Percentiles rank a stretch among this genome's conserved stretches.
These are phyloP conservation scores for Epiperipatus broadwayi DNA, from an alignment of 2,888 invertebrate genomes.

Conservation along the genomic window DNA sequence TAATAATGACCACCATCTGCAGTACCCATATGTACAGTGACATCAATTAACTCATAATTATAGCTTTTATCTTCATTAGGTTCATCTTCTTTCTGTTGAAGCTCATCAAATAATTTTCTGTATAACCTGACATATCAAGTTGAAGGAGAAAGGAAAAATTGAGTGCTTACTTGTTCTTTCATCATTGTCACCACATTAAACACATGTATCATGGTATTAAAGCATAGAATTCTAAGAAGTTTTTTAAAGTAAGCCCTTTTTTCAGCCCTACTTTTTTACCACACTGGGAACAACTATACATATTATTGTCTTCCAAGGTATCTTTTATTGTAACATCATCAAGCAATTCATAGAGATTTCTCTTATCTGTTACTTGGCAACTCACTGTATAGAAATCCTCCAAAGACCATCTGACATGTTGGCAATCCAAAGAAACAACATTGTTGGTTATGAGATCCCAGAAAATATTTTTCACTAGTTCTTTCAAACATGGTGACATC, in stretches of 20 bases:
- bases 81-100: conserved; percentile 27
- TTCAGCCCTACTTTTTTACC: conserved; percentile 30
- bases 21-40: conserved; percentile 92
- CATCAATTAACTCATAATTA: conserved; percentile 62
- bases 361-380: conserved; percentile 31
- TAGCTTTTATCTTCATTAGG: conserved; percentile 30
- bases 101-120: too few relatives aligned
- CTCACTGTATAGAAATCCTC: conserved; percentile 31
- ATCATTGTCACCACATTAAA: conserved; percentile 32
- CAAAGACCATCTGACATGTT: conserved; percentile 29
- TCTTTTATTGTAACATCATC: conserved; percentile 31
- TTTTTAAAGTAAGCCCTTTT: conserved; percentile 29
- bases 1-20: conserved; percentile 94
- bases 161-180: conserved; percentile 31
- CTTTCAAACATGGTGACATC: too few relatives aligned
- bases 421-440: conserved; percentile 31
- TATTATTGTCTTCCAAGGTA: conserved; percentile 31
- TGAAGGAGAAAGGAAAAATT: too few relatives aligned
- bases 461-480: conserved; percentile 27
- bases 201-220: conserved; percentile 31
- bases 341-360: conserved; percentile 29
- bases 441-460: conserved; percentile 30
- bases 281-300: conserved; percentile 31
- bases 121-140: too few relatives aligned
- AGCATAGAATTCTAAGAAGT: conserved; percentile 28